Evolutionary conservation across 1,140 invertebrate genomes (phyloP).

Genomic region (Palaemon carinicauda): DNA sequence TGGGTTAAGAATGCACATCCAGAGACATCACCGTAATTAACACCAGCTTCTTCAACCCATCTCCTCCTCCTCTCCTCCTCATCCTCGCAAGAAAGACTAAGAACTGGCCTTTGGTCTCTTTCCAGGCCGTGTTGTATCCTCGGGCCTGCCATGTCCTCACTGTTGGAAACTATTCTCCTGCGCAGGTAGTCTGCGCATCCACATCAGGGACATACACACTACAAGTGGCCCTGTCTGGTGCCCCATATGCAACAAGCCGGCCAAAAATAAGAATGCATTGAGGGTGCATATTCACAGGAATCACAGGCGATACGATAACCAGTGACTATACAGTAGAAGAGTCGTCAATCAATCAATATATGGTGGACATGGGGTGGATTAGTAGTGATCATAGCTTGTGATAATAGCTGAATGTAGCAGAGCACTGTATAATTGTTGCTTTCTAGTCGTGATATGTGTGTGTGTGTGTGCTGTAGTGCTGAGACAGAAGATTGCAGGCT

Average conservation of each 20-base stretch:
- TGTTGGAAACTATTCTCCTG: slow-evolving; percentile 61
- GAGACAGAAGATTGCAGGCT: slow-evolving; percentile 45
- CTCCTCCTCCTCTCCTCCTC: too few relatives aligned
- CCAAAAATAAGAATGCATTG: slow-evolving; percentile 60
- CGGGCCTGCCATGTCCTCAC: slow-evolving; percentile 60
- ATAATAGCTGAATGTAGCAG: slow-evolving; percentile 56
- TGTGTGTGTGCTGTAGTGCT: slow-evolving; percentile 52
- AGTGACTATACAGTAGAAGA: slow-evolving; percentile 22
- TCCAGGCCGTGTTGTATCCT: slow-evolving; percentile 59
- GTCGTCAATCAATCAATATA: neutral
- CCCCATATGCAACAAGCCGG: slow-evolving; percentile 60
- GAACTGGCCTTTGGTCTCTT: slow-evolving; percentile 59
- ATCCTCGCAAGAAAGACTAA: slow-evolving; percentile 32
- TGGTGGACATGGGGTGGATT: slow-evolving; percentile 36
- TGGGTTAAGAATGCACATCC: slow-evolving; percentile 60
- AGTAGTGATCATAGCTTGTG: slow-evolving; percentile 58
- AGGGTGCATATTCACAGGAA: slow-evolving; percentile 60
- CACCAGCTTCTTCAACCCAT: slow-evolving; percentile 35
- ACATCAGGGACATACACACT: slow-evolving; percentile 60
- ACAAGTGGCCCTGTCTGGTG: slow-evolving; percentile 60
- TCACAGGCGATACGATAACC: slow-evolving; percentile 55
- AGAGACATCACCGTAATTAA: slow-evolving; percentile 59
- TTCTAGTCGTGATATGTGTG: slow-evolving; percentile 53
- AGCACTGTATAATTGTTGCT: slow-evolving; percentile 57
- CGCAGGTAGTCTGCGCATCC: slow-evolving; percentile 60